These are phyloP conservation scores for Brachycybe producta DNA, from an alignment of 2,888 invertebrate genomes.

Conservation along the genomic window DNA sequence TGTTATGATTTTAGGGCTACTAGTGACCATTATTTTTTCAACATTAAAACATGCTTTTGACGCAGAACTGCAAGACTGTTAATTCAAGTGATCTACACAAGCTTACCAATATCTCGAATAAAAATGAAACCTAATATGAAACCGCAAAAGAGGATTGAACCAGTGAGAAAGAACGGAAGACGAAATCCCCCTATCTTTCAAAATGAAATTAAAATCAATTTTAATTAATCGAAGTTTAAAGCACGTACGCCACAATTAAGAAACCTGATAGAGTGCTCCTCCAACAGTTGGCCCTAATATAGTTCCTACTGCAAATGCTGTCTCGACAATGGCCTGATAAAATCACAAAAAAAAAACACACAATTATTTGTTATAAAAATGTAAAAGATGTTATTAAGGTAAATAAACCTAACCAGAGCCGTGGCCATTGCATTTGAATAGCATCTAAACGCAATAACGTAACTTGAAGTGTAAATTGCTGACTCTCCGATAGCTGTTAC, in stretches of 20 bases:
- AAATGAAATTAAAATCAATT: neutral
- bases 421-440: slow-evolving; percentile 4
- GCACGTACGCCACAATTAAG: neutral
- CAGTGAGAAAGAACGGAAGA: neutral
- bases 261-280: neutral
- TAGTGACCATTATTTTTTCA: no score
- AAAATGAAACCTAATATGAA: neutral
- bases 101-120: slow-evolving; percentile 1
- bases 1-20: no score
- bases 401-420: neutral
- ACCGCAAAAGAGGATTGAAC: neutral
- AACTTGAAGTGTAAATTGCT: neutral
- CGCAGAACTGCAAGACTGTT: neutral
- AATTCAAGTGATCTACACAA: neutral
- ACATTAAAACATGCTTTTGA: no score
- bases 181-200: slow-evolving; percentile 6
- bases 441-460: neutral
- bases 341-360: neutral
- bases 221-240: neutral
- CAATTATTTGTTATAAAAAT: no score
- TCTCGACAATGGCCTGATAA: slow-evolving; percentile 2
- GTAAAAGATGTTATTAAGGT: no score
- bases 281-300: slow-evolving; percentile 5
- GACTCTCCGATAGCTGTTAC: neutral
- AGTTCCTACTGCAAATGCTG: slow-evolving; percentile 1